Evolutionary conservation across 2,797 vertebrate species (phyloP).

Genomic region (Gila robusta): DNA sequence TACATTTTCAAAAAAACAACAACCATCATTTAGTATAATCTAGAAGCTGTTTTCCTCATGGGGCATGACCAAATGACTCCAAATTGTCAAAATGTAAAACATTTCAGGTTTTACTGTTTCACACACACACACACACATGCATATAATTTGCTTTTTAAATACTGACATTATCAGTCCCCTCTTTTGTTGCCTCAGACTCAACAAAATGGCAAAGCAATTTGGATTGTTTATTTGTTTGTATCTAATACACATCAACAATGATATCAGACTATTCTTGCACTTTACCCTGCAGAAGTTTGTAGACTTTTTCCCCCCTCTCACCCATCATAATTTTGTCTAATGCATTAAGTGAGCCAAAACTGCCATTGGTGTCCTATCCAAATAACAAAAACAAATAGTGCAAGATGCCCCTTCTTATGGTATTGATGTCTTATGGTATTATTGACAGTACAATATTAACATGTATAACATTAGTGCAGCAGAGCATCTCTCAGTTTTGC

Average conservation of each 20-base stretch:
- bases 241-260: no score
- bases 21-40: neutral
- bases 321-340: neutral
- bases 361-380: neutral
- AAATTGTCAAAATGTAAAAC: neutral
- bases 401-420: neutral
- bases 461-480: slow-evolving; percentile 9
- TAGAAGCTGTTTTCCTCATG: no score
- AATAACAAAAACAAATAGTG: neutral
- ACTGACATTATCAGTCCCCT: neutral
- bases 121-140: neutral
- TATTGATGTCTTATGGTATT: slow-evolving; percentile 15
- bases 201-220: neutral
- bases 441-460: slow-evolving; percentile 1
- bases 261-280: neutral
- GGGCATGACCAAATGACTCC: neutral
- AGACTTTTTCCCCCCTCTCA: neutral
- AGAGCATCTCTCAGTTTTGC: slow-evolving; percentile 22
- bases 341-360: neutral
- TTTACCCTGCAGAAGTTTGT: neutral
- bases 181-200: neutral
- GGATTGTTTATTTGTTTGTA: neutral
- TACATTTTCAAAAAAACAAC: neutral
- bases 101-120: neutral
- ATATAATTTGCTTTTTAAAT: neutral